Conservation (phyloP, 2,113 vertebrate species). For the Jacana jacana region DNA sequence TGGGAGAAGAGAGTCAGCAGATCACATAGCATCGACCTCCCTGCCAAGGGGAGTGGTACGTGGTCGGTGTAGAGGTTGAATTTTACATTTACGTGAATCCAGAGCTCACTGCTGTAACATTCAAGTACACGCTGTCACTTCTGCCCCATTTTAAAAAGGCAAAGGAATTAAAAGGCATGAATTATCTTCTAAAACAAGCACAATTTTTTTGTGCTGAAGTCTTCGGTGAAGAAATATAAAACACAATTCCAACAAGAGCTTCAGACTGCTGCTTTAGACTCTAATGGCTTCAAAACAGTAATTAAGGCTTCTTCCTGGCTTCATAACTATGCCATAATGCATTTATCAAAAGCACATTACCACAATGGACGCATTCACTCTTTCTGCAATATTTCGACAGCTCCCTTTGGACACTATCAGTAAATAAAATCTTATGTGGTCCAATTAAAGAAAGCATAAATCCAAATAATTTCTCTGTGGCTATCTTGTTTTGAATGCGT, state of each 20-base stretch:
- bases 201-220: not conserved
- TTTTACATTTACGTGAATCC: not conserved
- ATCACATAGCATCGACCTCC: not conserved
- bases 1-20: not conserved
- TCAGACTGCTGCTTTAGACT: slow-evolving; percentile 32
- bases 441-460: slow-evolving; percentile 52
- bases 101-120: not conserved
- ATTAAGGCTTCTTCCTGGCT: slow-evolving; percentile 59
- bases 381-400: slow-evolving; percentile 7
- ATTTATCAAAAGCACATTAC: slow-evolving; percentile 62
- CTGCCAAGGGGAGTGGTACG: not conserved
- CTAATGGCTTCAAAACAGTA: slow-evolving; percentile 58
- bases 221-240: not conserved
- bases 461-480: not conserved
- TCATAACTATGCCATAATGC: slow-evolving; percentile 40
- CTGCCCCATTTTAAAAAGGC: not conserved
- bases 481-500: not conserved
- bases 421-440: slow-evolving; percentile 42
- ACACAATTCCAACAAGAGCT: slow-evolving; percentile 14
- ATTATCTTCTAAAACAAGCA: slow-evolving; percentile 24
- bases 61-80: not conserved
- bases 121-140: not conserved
- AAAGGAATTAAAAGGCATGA: slow-evolving; percentile 23
- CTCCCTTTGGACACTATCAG: slow-evolving; percentile 33
- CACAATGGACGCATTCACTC: slow-evolving; percentile 16